A percentile compares a stretch with the other conserved stretches of the same genome.
phyloP scores from a whole-genome alignment of 2,113 vertebrate species.

The Delphinapterus leucas region DNA sequence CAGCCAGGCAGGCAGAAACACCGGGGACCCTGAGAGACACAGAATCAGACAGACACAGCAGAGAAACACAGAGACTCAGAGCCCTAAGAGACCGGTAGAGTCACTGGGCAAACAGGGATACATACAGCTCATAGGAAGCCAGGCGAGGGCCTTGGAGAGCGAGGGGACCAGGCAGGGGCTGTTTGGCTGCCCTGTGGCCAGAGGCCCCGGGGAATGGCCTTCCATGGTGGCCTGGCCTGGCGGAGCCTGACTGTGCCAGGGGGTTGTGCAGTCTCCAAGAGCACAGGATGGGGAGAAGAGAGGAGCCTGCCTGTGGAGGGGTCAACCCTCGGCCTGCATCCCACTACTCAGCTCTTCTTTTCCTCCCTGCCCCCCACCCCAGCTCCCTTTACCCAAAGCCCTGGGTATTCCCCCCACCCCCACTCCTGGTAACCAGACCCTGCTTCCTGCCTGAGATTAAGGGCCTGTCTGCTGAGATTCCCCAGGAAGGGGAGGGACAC shows the following conservation, averaged over 20 bases:
- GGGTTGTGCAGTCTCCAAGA: background rate
- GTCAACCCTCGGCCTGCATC: slow-evolving; percentile 28
- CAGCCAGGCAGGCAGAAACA: fast-evolving
- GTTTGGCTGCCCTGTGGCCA: background rate
- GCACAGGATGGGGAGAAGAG: background rate
- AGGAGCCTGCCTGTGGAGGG: background rate
- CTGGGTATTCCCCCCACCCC: background rate
- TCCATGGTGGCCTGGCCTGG: background rate
- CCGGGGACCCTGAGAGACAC: background rate
- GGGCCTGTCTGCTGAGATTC: slow-evolving; percentile 70
- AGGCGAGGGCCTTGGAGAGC: background rate
- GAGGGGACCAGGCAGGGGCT: background rate
- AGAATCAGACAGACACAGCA: background rate
- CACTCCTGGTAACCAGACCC: slow-evolving; percentile 79
- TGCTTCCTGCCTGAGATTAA: slow-evolving; percentile 85
- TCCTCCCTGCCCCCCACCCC: background rate
- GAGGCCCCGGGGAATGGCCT: background rate
- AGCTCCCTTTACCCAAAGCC: slow-evolving; percentile 52
- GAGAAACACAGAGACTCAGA: background rate
- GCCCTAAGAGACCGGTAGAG: background rate
- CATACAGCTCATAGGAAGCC: background rate
- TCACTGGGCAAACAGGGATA: fast-evolving
- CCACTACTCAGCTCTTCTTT: background rate
- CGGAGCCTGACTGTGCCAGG: background rate
- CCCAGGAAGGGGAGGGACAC: background rate